A percentile compares a stretch with the other conserved stretches of the same genome.
phyloP scores from a whole-genome alignment of 2,888 invertebrate genomes.

The Arge pagana region DNA sequence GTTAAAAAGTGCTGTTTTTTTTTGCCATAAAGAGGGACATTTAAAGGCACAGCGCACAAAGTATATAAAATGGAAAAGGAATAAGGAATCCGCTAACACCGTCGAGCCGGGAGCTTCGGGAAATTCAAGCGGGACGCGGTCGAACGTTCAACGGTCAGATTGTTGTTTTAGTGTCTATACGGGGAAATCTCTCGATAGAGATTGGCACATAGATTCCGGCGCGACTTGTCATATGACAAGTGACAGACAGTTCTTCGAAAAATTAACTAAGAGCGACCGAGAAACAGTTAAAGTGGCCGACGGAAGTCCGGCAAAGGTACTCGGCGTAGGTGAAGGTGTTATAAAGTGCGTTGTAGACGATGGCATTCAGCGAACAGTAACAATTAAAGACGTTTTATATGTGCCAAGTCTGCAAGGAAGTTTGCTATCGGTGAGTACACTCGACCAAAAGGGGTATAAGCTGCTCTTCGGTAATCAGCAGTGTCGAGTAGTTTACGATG shows the following conservation, averaged over 20 bases:
- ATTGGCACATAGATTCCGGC: background rate
- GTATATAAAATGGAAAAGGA: too few species aligned
- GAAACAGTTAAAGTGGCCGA: background rate
- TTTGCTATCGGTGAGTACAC: conserved; percentile 18
- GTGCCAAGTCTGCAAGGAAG: conserved; percentile 11
- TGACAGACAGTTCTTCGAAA: background rate
- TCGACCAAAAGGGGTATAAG: conserved; percentile 12
- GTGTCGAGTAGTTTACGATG: conserved; percentile 1
- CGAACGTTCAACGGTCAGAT: too few species aligned
- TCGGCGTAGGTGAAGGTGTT: background rate
- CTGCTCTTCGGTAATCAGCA: conserved; percentile 1
- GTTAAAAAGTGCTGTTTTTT: background rate
- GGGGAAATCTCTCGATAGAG: too few species aligned
- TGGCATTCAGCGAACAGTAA: background rate
- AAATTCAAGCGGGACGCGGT: too few species aligned
- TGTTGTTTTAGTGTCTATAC: too few species aligned
- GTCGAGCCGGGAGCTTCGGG: too few species aligned
- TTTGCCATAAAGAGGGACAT: conserved; percentile 2
- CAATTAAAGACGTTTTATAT: conserved; percentile 18
- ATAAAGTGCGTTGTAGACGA: background rate
- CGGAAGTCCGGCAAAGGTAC: background rate
- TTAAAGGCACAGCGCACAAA: background rate
- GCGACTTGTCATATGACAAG: conserved; percentile 7
- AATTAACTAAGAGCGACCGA: background rate
- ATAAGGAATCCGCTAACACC: too few species aligned